Evolutionary conservation across 2,113 vertebrate species (phyloP), one percentile per base, ranked within the genome.

Genomic region (Anarrhichthys ocellatus): DNA sequence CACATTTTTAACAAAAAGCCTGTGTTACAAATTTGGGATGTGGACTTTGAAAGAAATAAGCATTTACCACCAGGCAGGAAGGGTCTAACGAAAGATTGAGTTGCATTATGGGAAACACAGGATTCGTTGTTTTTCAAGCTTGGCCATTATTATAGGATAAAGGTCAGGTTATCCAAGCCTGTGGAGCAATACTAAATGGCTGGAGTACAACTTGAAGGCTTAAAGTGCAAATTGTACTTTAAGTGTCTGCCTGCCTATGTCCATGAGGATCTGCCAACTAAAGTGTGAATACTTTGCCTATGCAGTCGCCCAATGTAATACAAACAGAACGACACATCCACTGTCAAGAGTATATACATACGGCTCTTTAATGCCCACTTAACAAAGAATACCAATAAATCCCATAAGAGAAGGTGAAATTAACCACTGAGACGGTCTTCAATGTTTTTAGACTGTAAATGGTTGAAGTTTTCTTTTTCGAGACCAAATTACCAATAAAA

Each of bases 381-480:
- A 20, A 48, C 24, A n/a, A 14, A 6, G 27, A 6, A 76, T 1
- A 20, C 61, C 0, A 9, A 3, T 14, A 48, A 63, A 62, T 9
- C 34, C 42, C 20, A 22, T 20, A 1, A 6, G 34, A 40, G 5
- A 15, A 46, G n/a, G 1, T 74, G 54, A 32, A 54, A 22, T 38
- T 1, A 52, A 56, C 54, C 34, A 46, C 14, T 15, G 20, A 67
- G 50, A 42, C 14, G 11, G 14, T 42, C 32, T 27, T 58, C 9
- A 24, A 72, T 56, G n/a, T 40, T 40, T 71, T 72, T 9, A n/a
- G 18, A 62, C 11, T 17, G 56, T 62, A 48, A 73, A 44, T 71
- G 4, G 9, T 56, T 72, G 5, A 38, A 17, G 13, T 13, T 29
- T 59, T 62, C 2, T 42, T 42, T 61, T 24, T 70, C 9, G 9